These are phyloP conservation scores for Phenganax stokvisi DNA, from an alignment of 92 coral and sea anemone genomes.

Conservation along the genomic window DNA sequence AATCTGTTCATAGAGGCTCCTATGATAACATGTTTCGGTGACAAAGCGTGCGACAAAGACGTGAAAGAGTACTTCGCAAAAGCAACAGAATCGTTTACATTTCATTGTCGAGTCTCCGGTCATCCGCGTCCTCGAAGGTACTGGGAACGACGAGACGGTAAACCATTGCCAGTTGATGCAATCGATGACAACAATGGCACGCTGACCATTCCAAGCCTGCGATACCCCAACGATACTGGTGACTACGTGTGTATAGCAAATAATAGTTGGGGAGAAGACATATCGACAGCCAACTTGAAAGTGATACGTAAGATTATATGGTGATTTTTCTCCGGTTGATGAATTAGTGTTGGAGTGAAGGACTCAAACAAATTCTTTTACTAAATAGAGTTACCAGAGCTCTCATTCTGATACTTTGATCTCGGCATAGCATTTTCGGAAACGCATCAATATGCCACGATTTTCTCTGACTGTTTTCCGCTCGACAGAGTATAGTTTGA, in stretches of 20 bases:
- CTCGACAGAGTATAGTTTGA: too few species aligned
- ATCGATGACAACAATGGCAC: constrained; percentile 61
- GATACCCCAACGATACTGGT: constrained; percentile 59
- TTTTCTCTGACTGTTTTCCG: too few species aligned
- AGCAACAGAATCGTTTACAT: constrained; percentile 41
- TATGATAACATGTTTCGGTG: constrained; percentile 59
- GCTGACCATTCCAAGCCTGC: constrained; percentile 46
- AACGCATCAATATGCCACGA: too few species aligned
- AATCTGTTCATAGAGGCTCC: constrained; percentile 48
- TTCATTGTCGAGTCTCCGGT: constrained; percentile 59
- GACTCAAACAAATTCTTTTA: too few species aligned
- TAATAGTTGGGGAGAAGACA: constrained; percentile 48
- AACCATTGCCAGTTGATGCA: constrained; percentile 45
- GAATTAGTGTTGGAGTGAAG: too few species aligned
- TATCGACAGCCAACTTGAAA: constrained; percentile 30
- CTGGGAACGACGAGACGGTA: constrained; percentile 50
- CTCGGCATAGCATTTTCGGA: too few species aligned
- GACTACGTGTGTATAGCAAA: constrained; percentile 64
- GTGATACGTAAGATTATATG: constrained; percentile 61
- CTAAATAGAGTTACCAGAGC: too few species aligned
- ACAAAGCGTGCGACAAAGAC: constrained; percentile 40
- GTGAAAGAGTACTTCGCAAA: constrained; percentile 34
- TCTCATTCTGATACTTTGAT: too few species aligned
- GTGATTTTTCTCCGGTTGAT: background rate
- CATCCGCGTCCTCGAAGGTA: constrained; percentile 59